Base-by-base conservation (phyloP, 2,113 vertebrate species). In the Strigops habroptila region DNA sequence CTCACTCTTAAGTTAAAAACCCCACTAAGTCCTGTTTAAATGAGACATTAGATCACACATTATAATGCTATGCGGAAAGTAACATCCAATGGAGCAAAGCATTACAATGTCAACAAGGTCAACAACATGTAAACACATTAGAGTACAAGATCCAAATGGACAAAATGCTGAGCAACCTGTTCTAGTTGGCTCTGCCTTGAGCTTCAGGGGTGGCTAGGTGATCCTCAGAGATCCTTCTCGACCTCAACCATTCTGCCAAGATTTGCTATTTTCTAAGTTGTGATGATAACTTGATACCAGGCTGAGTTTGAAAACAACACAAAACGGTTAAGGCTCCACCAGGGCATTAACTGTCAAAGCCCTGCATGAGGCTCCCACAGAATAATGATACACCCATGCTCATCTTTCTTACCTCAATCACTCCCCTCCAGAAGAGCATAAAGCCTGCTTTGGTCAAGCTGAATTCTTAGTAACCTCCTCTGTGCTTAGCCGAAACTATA, bases 281-380 rank as follows among this genome's bases (percentile, higher is more conserved):
- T 52, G 52, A 33, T 1, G 13, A 43, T 48, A 71, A 59, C 3
- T 19, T 2, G 27, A 31, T n/a, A 33, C 30, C 51, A 74, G 35
- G 53, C 27, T 23, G 21, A n/a, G n/a, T 41, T 16, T 64, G 70
- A 35, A 51, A 69, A 43, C 41, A 17, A 6, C 39, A 49, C 21
- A 6, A 30, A 35, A 48, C 60, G 6, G 24, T 53, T 49, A 62
- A 65, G 22, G 65, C 14, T 65, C 22, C 62, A 28, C 22, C 24
- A 8, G 0, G 4, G 44, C 28, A 55, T 55, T 30, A 67, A 22
- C 13, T 21, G 12, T 9, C 14, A 2, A 57, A 65, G 55, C 51
- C 12, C 71, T 27, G 9, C 0, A 0, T 2, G 44, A 83, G 39
- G 68, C 39, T 78, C 19, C 33, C 2, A 1, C 3, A 9, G 16